A percentile compares a stretch with the other conserved stretches of the same genome.
These are phyloP conservation scores for Brienomyrus brachyistius DNA, from an alignment of 2,113 vertebrate genomes.

Conservation along the genomic window DNA sequence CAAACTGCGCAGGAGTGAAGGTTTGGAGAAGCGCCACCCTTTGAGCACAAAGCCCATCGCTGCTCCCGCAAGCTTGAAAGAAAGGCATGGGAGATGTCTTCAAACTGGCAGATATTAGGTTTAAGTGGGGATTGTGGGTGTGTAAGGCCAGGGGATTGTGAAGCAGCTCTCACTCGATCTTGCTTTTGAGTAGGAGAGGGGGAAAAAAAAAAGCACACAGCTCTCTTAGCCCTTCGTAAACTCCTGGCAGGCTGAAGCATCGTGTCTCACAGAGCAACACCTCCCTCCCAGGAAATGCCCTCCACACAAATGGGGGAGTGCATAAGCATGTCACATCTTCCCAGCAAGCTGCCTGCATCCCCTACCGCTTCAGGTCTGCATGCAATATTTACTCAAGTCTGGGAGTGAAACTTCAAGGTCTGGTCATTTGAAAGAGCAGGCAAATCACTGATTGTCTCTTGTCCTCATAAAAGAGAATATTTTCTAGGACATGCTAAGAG, in stretches of 20 bases:
- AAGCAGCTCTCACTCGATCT: background rate
- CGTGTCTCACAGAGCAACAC: background rate
- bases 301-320: background rate
- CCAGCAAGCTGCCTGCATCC: slow-evolving; percentile 63
- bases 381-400: slow-evolving; percentile 95
- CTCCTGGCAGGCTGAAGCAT: background rate
- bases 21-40: slow-evolving; percentile 34
- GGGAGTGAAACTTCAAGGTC: slow-evolving; percentile 78
- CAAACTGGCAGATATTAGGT: background rate
- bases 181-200: background rate
- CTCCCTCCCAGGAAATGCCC: background rate
- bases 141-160: background rate
- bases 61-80: background rate
- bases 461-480: slow-evolving; percentile 94
- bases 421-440: slow-evolving; percentile 86
- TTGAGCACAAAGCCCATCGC: background rate
- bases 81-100: background rate
- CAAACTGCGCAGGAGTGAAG: background rate
- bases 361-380: slow-evolving; percentile 83
- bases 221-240: background rate
- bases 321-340: slow-evolving; percentile 31
- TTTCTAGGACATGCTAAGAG: slow-evolving; percentile 88
- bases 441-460: slow-evolving; percentile 81
- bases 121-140: background rate
- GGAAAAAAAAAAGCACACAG: background rate